Evolutionary conservation across 2,797 vertebrate genomes (phyloP), one percentile per base, ranked within the genome.

Genomic region (Catharus ustulatus): DNA sequence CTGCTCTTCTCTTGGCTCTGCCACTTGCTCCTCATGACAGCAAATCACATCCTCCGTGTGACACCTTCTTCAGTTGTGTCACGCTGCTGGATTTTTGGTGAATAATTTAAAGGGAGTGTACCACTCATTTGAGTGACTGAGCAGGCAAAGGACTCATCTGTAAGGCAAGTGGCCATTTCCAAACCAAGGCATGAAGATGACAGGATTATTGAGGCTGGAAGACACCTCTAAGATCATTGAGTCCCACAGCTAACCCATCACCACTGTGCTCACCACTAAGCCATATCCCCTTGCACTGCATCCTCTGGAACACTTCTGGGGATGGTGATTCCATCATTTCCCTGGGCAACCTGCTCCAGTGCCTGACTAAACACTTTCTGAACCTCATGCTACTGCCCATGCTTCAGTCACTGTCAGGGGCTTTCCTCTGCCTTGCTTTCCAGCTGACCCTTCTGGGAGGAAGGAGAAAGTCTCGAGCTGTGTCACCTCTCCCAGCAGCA

Each of bases 221-320:
- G 51, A 43, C 7, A 16, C 15, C 36, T 57, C 15, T 43, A 32
- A 26, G 13, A 3, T 36, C 18, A 27, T 22, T 0, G 0, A 57
- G 22, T 32, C 18, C 26, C 32, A 32, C 26, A 32, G 4, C 11
- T 23, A 64, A 49, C 26, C 12, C 42, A 62, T 26, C 6, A 48
- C 42, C 11, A 48, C 48, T 0, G 0, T 48, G 21, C 6, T 55
- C 42, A 27, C 8, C 58, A 23, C 22, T n/a, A 23, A 57, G 23
- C 43, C 7, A 16, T 27, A 32, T 43, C 22, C 13, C 19, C 26
- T 26, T 30, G 21, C 2, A 7, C 17, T 19, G 6, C 36, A 36
- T 20, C 26, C 26, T 43, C 42, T 78, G 49, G 42, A 46, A 26
- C 21, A 0, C 6, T 71, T 57, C 22, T 3, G 4, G 15, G 15